Conservation (phyloP, 2,113 vertebrate genomes). For the Hemiscyllium ocellatum region DNA sequence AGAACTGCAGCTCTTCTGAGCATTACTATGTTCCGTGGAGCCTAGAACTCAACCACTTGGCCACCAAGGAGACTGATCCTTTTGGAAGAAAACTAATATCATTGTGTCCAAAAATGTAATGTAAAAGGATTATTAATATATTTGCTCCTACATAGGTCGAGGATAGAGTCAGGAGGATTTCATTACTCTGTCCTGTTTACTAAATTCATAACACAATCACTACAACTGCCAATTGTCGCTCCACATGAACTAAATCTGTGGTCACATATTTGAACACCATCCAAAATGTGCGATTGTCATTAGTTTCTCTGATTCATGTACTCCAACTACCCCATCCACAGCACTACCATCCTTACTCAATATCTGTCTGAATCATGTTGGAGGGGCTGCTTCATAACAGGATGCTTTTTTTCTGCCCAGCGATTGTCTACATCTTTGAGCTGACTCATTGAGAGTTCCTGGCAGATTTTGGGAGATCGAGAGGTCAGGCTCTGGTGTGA, state of each 20-base stretch:
- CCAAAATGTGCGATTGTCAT: neutral
- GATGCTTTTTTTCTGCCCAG: neutral
- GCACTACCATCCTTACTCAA: neutral
- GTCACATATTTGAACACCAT: constrained; percentile 1
- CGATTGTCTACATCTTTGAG: neutral
- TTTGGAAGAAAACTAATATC: neutral
- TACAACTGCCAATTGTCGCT: constrained; percentile 22
- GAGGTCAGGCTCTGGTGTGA: neutral
- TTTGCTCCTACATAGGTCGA: constrained; percentile 22
- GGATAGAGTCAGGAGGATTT: constrained; percentile 23
- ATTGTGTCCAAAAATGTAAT: constrained; percentile 14
- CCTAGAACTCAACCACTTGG: neutral
- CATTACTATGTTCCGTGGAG: neutral
- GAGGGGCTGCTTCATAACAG: neutral
- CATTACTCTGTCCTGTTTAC: constrained; percentile 19
- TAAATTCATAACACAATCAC: constrained; percentile 1
- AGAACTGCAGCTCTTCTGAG: neutral
- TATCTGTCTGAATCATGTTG: neutral
- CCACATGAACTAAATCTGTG: neutral
- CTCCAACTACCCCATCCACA: neutral
- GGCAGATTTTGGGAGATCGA: neutral
- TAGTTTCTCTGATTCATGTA: neutral
- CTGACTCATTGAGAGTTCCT: neutral
- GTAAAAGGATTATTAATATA: constrained; percentile 15
- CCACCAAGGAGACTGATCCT: neutral